Evolutionary conservation across 2,797 vertebrate genomes (phyloP).

Genomic region (Manis crassicaudata): DNA sequence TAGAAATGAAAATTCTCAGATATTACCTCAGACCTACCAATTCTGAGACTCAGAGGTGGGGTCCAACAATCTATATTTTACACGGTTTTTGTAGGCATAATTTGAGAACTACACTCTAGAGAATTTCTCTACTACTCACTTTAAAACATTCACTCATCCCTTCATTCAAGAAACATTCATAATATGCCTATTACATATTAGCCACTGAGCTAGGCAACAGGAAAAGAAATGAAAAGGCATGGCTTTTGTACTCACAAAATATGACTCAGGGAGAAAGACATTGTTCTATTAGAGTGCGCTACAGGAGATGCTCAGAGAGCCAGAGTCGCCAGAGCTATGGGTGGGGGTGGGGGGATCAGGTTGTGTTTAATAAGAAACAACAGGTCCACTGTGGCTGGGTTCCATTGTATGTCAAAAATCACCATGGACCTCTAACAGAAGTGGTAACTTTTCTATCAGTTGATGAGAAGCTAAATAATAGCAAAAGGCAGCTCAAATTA

Average conservation of each 20-base stretch:
- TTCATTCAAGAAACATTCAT: background rate
- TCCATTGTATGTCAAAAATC: background rate
- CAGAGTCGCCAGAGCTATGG: background rate
- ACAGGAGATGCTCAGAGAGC: background rate
- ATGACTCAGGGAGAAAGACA: background rate
- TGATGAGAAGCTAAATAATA: conserved; percentile 16
- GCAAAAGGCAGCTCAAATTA: background rate
- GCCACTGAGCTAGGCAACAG: background rate
- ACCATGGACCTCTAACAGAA: background rate
- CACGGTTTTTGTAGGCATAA: background rate
- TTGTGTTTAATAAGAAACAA: background rate
- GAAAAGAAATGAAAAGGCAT: background rate
- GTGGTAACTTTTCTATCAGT: background rate
- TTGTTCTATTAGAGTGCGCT: background rate
- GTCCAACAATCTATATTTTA: background rate
- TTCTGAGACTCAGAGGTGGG: background rate
- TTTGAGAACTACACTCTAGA: background rate
- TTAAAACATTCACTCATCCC: background rate
- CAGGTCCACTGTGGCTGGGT: background rate
- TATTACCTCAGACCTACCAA: background rate
- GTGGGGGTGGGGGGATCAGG: fast-evolving
- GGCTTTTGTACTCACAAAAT: background rate
- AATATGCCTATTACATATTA: background rate
- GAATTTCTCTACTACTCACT: background rate
- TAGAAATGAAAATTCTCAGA: background rate